Conservation (phyloP, 2,113 vertebrate genomes). For the Trematocara nigrifrons region DNA sequence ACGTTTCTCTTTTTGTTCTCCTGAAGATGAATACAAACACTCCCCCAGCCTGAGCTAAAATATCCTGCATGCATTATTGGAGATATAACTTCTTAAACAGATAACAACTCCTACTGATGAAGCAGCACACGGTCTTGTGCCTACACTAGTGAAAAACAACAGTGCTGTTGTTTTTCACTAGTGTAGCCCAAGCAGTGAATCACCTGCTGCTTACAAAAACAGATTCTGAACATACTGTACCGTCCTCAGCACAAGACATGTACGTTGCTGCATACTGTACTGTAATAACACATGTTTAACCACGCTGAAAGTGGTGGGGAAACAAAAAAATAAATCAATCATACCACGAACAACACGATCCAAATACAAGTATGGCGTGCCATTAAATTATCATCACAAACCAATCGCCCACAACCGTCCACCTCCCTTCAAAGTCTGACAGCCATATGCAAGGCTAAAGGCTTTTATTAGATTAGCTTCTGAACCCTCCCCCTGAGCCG, state of each 20-base stretch:
- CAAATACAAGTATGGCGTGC: background rate
- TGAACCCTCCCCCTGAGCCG: slow-evolving; percentile 25
- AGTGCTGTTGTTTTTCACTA: slow-evolving; percentile 28
- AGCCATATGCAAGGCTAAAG: slow-evolving; percentile 1
- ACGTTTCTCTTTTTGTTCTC: background rate
- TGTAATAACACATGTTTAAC: background rate
- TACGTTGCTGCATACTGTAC: background rate
- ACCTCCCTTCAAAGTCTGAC: background rate
- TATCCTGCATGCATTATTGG: background rate
- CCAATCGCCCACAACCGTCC: background rate
- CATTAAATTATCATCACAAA: slow-evolving; percentile 4
- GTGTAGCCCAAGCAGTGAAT: slow-evolving; percentile 24
- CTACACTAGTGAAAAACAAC: background rate
- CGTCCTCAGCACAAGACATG: slow-evolving; percentile 11
- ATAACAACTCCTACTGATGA: slow-evolving; percentile 4
- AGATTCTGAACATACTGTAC: background rate
- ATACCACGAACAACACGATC: background rate
- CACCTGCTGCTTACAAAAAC: slow-evolving; percentile 44
- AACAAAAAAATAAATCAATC: background rate
- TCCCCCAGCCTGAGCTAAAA: background rate
- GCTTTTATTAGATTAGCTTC: slow-evolving; percentile 53
- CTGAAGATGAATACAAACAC: background rate
- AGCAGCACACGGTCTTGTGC: background rate
- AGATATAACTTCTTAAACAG: slow-evolving; percentile 34
- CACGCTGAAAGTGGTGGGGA: background rate